Conservation (phyloP, 2,797 vertebrate species). For the Catamblyrhynchus diadema region DNA sequence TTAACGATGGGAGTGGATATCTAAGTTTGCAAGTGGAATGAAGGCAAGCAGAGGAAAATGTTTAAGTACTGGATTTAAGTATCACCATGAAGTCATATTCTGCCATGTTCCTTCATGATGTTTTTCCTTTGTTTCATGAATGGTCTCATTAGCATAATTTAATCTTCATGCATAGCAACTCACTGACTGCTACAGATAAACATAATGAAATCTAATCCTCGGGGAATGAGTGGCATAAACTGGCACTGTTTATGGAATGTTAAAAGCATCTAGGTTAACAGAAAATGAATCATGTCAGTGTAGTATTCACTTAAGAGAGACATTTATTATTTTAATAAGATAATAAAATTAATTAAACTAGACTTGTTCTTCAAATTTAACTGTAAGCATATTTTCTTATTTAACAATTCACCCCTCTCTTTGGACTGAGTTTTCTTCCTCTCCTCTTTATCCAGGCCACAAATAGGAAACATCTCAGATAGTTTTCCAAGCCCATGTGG, state of each 20-base stretch:
- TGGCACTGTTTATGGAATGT: background rate
- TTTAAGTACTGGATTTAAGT: background rate
- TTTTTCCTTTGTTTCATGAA: background rate
- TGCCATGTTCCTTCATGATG: background rate
- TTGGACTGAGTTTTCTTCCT: background rate
- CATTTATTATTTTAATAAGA: background rate
- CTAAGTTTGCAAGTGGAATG: background rate
- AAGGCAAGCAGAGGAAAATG: background rate
- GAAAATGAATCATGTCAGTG: background rate
- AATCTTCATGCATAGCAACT: background rate
- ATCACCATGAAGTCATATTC: background rate
- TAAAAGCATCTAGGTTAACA: background rate
- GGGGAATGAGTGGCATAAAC: background rate
- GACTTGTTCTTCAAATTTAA: background rate
- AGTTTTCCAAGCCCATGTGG: background rate
- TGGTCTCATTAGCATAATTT: slow-evolving; percentile 2
- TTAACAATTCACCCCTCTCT: background rate
- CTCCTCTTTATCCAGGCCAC: background rate
- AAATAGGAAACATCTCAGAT: background rate
- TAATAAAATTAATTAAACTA: background rate
- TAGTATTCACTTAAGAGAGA: background rate
- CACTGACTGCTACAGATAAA: background rate
- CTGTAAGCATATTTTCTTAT: background rate
- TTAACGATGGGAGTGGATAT: background rate
- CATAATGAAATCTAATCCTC: background rate